Conservation (phyloP, 2,888 invertebrate species). For the Cosmorhoe ocellata region DNA sequence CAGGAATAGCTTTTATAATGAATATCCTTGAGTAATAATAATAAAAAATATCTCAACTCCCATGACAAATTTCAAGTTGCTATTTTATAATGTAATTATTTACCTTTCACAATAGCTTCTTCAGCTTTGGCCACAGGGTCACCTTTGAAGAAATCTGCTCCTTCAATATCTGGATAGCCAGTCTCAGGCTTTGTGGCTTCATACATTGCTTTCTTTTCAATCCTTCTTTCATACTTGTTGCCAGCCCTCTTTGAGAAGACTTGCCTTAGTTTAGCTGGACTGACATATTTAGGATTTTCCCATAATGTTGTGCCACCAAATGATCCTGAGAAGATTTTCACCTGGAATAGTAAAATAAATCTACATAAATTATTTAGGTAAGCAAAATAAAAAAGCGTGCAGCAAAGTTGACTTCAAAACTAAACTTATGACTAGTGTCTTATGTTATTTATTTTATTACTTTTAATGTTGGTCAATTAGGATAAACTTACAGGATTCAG, state of each 20-base stretch:
- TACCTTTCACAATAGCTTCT: conserved; percentile 73
- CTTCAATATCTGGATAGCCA: conserved; percentile 87
- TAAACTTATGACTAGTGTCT: too few species aligned
- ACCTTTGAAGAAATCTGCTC: conserved; percentile 88
- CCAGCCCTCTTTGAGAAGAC: conserved; percentile 86
- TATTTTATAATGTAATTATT: too few species aligned
- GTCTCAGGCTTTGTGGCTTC: conserved; percentile 88
- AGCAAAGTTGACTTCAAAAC: too few species aligned
- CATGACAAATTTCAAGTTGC: too few species aligned
- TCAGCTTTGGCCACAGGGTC: conserved; percentile 84
- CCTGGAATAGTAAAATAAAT: conserved; percentile 65
- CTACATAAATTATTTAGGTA: too few species aligned
- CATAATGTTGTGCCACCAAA: conserved; percentile 96
- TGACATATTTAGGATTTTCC: conserved; percentile 95
- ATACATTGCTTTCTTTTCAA: conserved; percentile 90
- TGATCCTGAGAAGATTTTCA: conserved; percentile 97
- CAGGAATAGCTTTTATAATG: too few species aligned
- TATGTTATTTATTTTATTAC: too few species aligned
- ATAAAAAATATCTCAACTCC: too few species aligned
- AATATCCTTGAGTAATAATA: too few species aligned
- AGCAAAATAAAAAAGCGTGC: too few species aligned
- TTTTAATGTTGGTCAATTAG: too few species aligned
- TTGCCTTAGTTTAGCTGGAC: conserved; percentile 93
- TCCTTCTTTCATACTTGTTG: conserved; percentile 89
- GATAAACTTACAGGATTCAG: conserved; percentile 88